Percentiles rank a stretch among this genome's conserved stretches.
phyloP scores from a whole-genome alignment of 2,888 invertebrate species.

The Drosophila meridionalis region DNA sequence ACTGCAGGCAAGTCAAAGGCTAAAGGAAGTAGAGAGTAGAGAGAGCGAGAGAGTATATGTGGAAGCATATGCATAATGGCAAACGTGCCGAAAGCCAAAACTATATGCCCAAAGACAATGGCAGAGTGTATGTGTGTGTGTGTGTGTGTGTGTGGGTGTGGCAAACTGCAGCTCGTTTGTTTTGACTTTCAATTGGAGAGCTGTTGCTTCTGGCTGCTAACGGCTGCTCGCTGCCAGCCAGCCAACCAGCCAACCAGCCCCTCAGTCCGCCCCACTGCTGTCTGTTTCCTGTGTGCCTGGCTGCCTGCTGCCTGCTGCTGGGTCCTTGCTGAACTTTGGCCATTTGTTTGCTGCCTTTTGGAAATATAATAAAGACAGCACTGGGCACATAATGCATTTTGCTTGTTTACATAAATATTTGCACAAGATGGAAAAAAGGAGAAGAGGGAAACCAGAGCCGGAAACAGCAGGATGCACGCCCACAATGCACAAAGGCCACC shows the following conservation, averaged over 20 bases:
- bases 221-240: conserved; percentile 23
- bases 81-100: conserved; percentile 75
- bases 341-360: conserved; percentile 56
- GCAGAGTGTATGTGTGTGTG: conserved; percentile 16
- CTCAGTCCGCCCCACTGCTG: conserved; percentile 6
- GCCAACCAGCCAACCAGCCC: conserved; percentile 3
- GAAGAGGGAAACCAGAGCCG: background rate
- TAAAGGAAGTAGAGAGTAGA: conserved; percentile 16
- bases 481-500: conserved; percentile 10
- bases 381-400: conserved; percentile 66
- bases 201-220: conserved; percentile 59
- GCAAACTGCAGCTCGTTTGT: conserved; percentile 66
- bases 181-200: conserved; percentile 75
- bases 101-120: conserved; percentile 70
- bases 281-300: conserved; percentile 22
- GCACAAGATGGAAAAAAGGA: conserved; percentile 25
- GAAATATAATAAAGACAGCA: conserved; percentile 63
- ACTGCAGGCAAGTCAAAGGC: conserved; percentile 47
- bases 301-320: conserved; percentile 11
- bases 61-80: conserved; percentile 72
- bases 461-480: conserved; percentile 8
- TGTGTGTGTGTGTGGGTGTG: conserved; percentile 30
- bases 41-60: conserved; percentile 28
- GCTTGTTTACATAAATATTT: conserved; percentile 69
- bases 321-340: conserved; percentile 49